phyloP scores from a whole-genome alignment of 2,888 invertebrate genomes.

The Yponomeuta plumbellus region DNA sequence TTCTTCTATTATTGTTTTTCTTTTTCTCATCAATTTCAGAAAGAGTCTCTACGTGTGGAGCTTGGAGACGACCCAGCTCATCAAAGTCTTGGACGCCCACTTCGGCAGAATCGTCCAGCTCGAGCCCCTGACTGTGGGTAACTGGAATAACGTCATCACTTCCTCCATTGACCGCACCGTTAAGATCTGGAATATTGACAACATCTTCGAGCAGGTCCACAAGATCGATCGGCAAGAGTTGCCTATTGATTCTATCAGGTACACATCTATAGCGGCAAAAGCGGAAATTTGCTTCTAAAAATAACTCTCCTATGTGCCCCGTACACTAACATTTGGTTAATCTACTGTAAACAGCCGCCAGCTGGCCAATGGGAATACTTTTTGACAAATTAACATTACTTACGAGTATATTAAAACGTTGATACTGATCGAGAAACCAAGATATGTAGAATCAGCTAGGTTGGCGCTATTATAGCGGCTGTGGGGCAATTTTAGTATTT shows the following conservation, averaged over 20 bases:
- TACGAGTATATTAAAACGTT: too few species aligned
- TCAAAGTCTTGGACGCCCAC: constrained; percentile 96
- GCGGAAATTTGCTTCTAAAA: not conserved
- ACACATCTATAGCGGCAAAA: constrained; percentile 17
- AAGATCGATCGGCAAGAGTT: constrained; percentile 96
- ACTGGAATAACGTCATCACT: constrained; percentile 96
- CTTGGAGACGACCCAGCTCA: constrained; percentile 85
- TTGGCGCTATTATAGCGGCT: too few species aligned
- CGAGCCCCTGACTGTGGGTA: constrained; percentile 89
- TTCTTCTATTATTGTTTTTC: not conserved
- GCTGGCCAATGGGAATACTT: too few species aligned
- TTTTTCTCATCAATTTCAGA: constrained; percentile 54
- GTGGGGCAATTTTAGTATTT: too few species aligned
- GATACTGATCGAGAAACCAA: too few species aligned
- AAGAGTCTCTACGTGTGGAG: constrained; percentile 98
- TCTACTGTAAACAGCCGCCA: too few species aligned
- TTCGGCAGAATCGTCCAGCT: constrained; percentile 97
- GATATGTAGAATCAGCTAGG: too few species aligned
- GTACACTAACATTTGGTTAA: not conserved
- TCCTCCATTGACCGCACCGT: constrained; percentile 98
- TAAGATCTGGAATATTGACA: constrained; percentile 99
- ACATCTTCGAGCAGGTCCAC: constrained; percentile 98
- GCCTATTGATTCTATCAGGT: constrained; percentile 95
- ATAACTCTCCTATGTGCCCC: not conserved
- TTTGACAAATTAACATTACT: too few species aligned